phyloP scores from a whole-genome alignment of 2,888 invertebrate species.

The Lepas anatifera region DNA sequence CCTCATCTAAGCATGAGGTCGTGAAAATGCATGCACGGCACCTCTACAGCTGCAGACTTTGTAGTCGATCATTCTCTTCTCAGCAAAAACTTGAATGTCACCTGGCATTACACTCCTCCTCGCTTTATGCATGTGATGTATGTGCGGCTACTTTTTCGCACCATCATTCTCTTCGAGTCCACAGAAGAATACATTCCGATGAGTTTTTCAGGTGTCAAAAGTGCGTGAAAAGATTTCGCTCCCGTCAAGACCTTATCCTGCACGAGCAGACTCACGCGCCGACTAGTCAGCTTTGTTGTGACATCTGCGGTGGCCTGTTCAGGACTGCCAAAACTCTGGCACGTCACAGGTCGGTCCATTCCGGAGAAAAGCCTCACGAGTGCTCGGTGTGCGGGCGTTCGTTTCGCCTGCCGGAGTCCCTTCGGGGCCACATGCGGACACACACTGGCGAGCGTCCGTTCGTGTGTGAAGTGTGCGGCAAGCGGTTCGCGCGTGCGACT shows the following conservation, averaged over 20 bases:
- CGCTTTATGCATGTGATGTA: too few relatives aligned
- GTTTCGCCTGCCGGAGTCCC: not conserved
- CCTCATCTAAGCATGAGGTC: too few relatives aligned
- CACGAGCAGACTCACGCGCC: conserved; percentile 16
- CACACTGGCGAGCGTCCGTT: not conserved
- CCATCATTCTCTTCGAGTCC: too few relatives aligned
- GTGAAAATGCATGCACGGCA: too few relatives aligned
- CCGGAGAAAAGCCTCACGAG: not conserved
- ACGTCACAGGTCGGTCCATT: conserved; percentile 1
- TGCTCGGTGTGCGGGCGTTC: not conserved
- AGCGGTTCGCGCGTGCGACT: not conserved
- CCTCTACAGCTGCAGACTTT: too few relatives aligned
- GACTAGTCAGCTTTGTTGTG: conserved; percentile 13
- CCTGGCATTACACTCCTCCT: too few relatives aligned
- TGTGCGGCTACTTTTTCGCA: too few relatives aligned
- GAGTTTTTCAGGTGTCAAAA: not conserved
- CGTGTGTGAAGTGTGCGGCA: not conserved
- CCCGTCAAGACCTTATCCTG: not conserved
- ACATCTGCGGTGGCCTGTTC: conserved; percentile 14
- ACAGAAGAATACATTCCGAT: too few relatives aligned
- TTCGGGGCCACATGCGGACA: not conserved
- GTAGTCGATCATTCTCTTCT: too few relatives aligned
- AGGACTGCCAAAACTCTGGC: not conserved
- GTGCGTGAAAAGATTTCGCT: not conserved
- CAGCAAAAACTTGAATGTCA: too few relatives aligned